phyloP scores from a whole-genome alignment of 1,140 invertebrate species.

The Mamestra configurata region DNA sequence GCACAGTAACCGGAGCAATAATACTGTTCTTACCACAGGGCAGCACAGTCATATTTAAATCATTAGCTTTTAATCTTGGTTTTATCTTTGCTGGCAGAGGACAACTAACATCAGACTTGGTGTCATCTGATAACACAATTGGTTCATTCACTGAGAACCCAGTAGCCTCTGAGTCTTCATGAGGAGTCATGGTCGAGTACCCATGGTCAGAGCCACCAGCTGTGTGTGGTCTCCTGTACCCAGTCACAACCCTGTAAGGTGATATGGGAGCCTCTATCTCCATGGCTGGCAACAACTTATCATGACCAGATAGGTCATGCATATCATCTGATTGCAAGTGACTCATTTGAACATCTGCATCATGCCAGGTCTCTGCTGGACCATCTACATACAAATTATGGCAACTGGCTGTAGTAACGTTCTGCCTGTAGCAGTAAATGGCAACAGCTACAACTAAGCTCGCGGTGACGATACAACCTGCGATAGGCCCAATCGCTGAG shows the following conservation, averaged over 20 bases:
- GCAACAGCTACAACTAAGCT: conserved; percentile 89
- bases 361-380: conserved; percentile 86
- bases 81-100: conserved; percentile 89
- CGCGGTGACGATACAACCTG: conserved; percentile 89
- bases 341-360: conserved; percentile 84
- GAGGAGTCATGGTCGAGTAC: conserved; percentile 98
- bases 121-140: conserved; percentile 89
- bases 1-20: conserved; percentile 95
- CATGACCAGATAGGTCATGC: conserved; percentile 87
- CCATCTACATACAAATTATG: conserved; percentile 88
- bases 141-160: conserved; percentile 91
- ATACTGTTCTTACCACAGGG: conserved; percentile 90
- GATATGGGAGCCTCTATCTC: conserved; percentile 92
- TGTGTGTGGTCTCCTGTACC: conserved; percentile 93
- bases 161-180: conserved; percentile 94
- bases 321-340: conserved; percentile 83
- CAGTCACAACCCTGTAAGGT: conserved; percentile 95
- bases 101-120: conserved; percentile 90
- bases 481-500: conserved; percentile 90
- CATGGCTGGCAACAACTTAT: conserved; percentile 88
- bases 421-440: conserved; percentile 91
- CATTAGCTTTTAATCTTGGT: conserved; percentile 83
- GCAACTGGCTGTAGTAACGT: conserved; percentile 87
- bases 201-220: conserved; percentile 97
- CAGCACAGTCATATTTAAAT: conserved; percentile 83